These are phyloP conservation scores for Helicoverpa assulta DNA, from an alignment of 2,888 invertebrate genomes.

Conservation along the genomic window DNA sequence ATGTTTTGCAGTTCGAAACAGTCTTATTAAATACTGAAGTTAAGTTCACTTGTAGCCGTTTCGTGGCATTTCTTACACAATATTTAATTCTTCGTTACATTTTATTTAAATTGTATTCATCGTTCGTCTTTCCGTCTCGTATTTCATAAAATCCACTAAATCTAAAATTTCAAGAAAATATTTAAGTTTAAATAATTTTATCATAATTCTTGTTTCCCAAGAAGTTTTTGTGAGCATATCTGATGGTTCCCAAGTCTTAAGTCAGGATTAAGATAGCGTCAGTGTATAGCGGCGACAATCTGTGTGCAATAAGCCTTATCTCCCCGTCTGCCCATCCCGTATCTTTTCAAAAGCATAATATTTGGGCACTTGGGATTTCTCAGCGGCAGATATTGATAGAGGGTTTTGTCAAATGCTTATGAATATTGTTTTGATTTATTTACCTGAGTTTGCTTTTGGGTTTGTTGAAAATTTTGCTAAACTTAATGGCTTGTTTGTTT, in stretches of 20 bases:
- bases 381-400: slow-evolving; percentile 53
- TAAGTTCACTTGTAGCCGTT: not conserved
- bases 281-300: slow-evolving; percentile 73
- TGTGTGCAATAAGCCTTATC: slow-evolving; percentile 74
- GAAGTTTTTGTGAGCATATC: slow-evolving; percentile 56
- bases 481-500: slow-evolving; percentile 10
- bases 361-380: slow-evolving; percentile 75
- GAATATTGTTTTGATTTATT: slow-evolving; percentile 49
- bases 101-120: not conserved
- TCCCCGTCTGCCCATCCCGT: slow-evolving; percentile 68
- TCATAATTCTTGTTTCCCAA: slow-evolving; percentile 43
- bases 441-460: slow-evolving; percentile 24
- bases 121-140: slow-evolving; percentile 4
- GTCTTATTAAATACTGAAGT: not conserved
- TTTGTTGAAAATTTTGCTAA: slow-evolving; percentile 8
- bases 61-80: not conserved
- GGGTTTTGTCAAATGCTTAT: slow-evolving; percentile 50
- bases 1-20: slow-evolving; percentile 9
- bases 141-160: slow-evolving; percentile 29
- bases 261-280: slow-evolving; percentile 76
- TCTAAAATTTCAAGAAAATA: slow-evolving; percentile 17
- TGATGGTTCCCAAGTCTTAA: slow-evolving; percentile 58
- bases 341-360: slow-evolving; percentile 78
- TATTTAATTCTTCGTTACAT: not conserved
- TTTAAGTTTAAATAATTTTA: slow-evolving; percentile 24